phyloP scores from a whole-genome alignment of 2,113 vertebrate species.

The Ameiurus melas region DNA sequence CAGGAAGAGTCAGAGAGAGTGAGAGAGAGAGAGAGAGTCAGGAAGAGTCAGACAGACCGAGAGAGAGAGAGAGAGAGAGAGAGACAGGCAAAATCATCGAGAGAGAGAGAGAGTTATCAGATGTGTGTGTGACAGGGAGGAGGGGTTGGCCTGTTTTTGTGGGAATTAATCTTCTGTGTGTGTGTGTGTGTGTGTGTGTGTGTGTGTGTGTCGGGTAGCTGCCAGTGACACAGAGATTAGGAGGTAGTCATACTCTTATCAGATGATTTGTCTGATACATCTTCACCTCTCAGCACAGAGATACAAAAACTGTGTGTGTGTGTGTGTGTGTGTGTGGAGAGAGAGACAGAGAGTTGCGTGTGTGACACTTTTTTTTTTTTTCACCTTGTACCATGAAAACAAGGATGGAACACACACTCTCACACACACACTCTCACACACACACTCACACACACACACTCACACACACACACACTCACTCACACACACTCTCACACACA shows the following conservation, averaged over 20 bases:
- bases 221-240: neutral
- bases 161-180: slow-evolving; percentile 48
- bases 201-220: slow-evolving; percentile 23
- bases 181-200: slow-evolving; percentile 7
- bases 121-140: slow-evolving; percentile 55
- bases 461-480: no score
- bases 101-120: neutral
- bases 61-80: neutral
- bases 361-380: slow-evolving; percentile 47
- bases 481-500: no score
- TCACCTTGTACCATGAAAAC: slow-evolving; percentile 44
- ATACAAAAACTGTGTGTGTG: slow-evolving; percentile 37
- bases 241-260: neutral
- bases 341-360: slow-evolving; percentile 44
- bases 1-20: no score
- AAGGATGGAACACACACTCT: slow-evolving; percentile 14
- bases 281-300: neutral
- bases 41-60: neutral
- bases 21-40: neutral
- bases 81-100: no score
- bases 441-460: no score
- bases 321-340: slow-evolving; percentile 40
- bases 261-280: slow-evolving; percentile 1
- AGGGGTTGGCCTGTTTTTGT: slow-evolving; percentile 51
- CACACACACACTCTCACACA: no score